These are phyloP conservation scores for Cybosia mesomella DNA, from an alignment of 2,888 invertebrate genomes.

Conservation along the genomic window DNA sequence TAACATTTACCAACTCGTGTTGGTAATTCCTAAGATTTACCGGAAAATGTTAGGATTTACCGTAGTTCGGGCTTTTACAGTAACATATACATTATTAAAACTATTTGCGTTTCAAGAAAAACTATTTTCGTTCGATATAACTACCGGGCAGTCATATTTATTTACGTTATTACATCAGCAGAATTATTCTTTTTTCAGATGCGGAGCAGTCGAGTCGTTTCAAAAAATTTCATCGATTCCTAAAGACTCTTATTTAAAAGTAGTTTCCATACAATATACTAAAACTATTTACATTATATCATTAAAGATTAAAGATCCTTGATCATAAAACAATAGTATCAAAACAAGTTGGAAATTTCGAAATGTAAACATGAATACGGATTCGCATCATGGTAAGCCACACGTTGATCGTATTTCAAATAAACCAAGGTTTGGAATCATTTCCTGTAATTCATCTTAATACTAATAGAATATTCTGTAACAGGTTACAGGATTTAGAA, in stretches of 20 bases:
- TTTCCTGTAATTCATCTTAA: neutral
- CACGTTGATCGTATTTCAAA: neutral
- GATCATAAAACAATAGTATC: slow-evolving; percentile 16
- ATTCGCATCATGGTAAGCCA: slow-evolving; percentile 12
- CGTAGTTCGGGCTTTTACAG: too few species aligned
- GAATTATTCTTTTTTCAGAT: too few species aligned
- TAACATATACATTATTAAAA: too few species aligned
- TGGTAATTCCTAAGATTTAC: too few species aligned
- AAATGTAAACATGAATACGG: slow-evolving; percentile 14
- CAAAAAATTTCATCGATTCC: neutral
- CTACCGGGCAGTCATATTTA: too few species aligned
- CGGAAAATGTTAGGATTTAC: too few species aligned
- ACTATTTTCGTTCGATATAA: too few species aligned
- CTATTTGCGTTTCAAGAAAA: too few species aligned
- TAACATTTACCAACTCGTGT: too few species aligned
- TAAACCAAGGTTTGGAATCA: neutral
- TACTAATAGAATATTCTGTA: neutral
- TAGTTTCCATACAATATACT: slow-evolving; percentile 5
- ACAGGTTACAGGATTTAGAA: too few species aligned
- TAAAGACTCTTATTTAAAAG: neutral
- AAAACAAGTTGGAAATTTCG: slow-evolving; percentile 17
- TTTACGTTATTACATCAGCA: too few species aligned
- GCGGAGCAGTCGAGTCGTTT: too few species aligned
- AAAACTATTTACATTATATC: neutral
- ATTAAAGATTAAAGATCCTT: slow-evolving; percentile 3